A percentile compares a stretch with the other conserved stretches of the same genome.
phyloP scores from a whole-genome alignment of 1,140 invertebrate species.

The Semibalanus balanoides region DNA sequence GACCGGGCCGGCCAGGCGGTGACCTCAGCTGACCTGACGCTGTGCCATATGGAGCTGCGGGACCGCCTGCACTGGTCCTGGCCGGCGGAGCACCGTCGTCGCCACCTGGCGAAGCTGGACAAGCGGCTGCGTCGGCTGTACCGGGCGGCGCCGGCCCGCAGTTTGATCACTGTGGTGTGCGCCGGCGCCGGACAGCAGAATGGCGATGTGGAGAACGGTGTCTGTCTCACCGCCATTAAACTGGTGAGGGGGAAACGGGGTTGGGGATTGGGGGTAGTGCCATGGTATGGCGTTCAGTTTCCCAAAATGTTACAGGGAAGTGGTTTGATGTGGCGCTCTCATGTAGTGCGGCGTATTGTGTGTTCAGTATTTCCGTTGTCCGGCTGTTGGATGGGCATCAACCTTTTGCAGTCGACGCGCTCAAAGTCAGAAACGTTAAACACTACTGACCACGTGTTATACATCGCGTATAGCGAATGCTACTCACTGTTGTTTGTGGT shows the following conservation, averaged over 20 bases:
- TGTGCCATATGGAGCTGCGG: neutral
- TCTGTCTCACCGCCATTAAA: neutral
- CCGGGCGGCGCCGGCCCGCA: neutral
- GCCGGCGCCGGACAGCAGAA: neutral
- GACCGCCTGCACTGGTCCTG: neutral
- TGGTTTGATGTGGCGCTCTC: too few relatives aligned
- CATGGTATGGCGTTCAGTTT: too few relatives aligned
- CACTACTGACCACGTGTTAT: too few relatives aligned
- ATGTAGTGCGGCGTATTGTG: neutral
- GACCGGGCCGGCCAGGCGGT: neutral
- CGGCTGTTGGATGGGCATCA: too few relatives aligned
- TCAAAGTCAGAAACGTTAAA: too few relatives aligned
- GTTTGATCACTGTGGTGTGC: neutral
- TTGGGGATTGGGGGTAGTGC: neutral
- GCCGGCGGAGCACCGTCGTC: neutral
- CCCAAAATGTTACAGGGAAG: too few relatives aligned
- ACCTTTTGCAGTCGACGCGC: too few relatives aligned
- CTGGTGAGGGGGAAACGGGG: neutral
- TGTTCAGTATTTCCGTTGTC: neutral
- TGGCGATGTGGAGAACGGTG: neutral
- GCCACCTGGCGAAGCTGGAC: neutral
- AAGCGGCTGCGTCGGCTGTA: neutral
- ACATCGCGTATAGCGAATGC: too few relatives aligned
- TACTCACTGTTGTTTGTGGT: too few relatives aligned
- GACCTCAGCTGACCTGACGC: neutral